Percentiles rank a stretch among this genome's conserved stretches.
These are phyloP conservation scores for Psittacara wagleri DNA, from an alignment of 2,113 vertebrate genomes.

Conservation along the genomic window DNA sequence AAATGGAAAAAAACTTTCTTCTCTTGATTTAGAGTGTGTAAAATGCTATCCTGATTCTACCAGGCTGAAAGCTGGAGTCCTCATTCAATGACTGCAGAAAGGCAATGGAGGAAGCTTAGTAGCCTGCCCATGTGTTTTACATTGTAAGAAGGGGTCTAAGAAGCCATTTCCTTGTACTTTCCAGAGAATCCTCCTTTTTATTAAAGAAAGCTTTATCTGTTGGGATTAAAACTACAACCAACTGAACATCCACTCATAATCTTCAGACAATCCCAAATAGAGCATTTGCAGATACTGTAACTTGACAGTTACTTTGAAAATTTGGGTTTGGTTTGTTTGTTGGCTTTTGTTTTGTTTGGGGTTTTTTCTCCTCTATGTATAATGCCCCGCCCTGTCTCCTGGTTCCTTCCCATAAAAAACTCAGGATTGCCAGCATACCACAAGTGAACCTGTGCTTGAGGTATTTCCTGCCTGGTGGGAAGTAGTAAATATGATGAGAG, in stretches of 20 bases:
- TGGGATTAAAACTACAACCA: slow-evolving; percentile 22
- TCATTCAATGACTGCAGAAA: background rate
- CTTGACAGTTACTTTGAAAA: background rate
- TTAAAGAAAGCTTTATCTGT: background rate
- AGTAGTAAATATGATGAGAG: slow-evolving; percentile 55
- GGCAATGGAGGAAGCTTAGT: background rate
- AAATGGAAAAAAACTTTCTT: slow-evolving; percentile 28
- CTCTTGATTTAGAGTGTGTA: slow-evolving; percentile 35
- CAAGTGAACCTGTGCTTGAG: slow-evolving; percentile 6
- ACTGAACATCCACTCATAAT: background rate
- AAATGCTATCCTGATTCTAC: slow-evolving; percentile 32
- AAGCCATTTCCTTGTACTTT: slow-evolving; percentile 24
- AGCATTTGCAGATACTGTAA: background rate
- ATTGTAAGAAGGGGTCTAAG: slow-evolving; percentile 3
- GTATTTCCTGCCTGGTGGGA: slow-evolving; percentile 29
- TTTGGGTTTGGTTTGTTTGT: background rate
- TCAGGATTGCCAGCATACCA: background rate
- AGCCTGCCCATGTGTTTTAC: slow-evolving; percentile 22
- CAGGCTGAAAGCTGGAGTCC: slow-evolving; percentile 5
- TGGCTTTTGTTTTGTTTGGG: background rate
- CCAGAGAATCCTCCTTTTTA: slow-evolving; percentile 1
- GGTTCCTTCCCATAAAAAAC: background rate
- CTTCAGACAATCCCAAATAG: background rate
- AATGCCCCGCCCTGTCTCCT: background rate
- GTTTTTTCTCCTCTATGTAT: background rate